Evolutionary conservation across 2,888 invertebrate species (phyloP), one percentile per base, ranked within the genome.

Genomic region (Drosophila subquinaria): DNA sequence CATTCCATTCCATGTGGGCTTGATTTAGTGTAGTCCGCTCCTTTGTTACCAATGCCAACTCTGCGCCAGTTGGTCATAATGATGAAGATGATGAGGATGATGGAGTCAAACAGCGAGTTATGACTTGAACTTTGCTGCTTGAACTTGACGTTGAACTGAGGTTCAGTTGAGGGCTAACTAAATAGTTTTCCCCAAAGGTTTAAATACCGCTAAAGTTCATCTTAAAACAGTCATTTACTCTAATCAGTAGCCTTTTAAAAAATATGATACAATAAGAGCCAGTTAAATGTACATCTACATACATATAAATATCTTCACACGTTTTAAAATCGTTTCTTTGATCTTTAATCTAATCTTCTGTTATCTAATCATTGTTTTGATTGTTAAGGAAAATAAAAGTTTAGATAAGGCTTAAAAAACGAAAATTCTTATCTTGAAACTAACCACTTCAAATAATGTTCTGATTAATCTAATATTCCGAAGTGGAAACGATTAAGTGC

Each of bases 1-100:
- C n/a, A 51, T 38, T 38, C 47, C 59, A 61, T 69, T 66, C 56
- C 72, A 83, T 83, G 83, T 83, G 87, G 83, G 83, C 83, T 83
- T 83, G 83, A 83, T 83, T 83, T 83, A 83, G 85, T 82, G 82
- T 74, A 71, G 77, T 69, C 20, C 53, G 73, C 56, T 69, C 85
- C 53, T 52, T 53, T 38, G 53, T 36, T 40, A 27, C 48, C 69
- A 56, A 64, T 75, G 55, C 59, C 56, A 63, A 51, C 50, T 63
- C 47, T 65, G 63, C 50, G 61, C 27, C 53, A 56, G 55, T 55
- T 62, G 77, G 43, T 59, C 62, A 23, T 62, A 47, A 78, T 73
- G 73, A 68, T 68, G 56, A n/a, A 50, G 40, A 62, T 51, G 51
- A 55, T 45, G 64, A 56, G 4, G 61, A 45, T 36, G 57, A 73